A percentile compares a stretch with the other conserved stretches of the same genome.
Conservation (phyloP, 2,888 invertebrate genomes). For the Amiota mariae region DNA sequence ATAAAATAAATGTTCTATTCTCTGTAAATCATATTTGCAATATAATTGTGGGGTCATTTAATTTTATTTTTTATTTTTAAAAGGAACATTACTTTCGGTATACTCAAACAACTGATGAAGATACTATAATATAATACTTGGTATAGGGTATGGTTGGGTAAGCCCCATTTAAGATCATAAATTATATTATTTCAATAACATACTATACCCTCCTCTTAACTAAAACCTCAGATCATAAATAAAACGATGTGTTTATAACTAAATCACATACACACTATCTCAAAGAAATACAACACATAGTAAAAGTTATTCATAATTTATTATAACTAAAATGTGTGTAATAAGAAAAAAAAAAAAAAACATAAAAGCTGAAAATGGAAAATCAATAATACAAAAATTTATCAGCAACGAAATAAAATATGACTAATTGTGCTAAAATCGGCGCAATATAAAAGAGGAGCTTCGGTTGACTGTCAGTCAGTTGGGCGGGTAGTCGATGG, state of each 20-base stretch:
- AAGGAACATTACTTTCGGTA: no score
- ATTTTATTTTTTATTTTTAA: no score
- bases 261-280: conserved; percentile 16
- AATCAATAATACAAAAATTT: conserved; percentile 60
- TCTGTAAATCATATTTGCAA: no score
- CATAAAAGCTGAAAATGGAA: conserved; percentile 46
- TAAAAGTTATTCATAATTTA: conserved; percentile 20
- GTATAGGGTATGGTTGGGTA: no score
- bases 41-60: no score
- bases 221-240: conserved; percentile 21
- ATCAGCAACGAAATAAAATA: conserved; percentile 60
- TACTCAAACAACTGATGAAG: no score
- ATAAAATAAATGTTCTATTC: no score
- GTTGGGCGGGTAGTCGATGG: background rate
- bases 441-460: conserved; percentile 49
- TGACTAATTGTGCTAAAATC: conserved; percentile 67
- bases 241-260: conserved; percentile 27
- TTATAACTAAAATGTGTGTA: background rate
- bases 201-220: background rate
- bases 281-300: background rate
- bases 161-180: background rate
- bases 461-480: conserved; percentile 1
- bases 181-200: conserved; percentile 22
- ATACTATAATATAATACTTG: no score
- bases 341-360: conserved; percentile 26